Percentiles rank a stretch among this genome's conserved stretches.
These are phyloP conservation scores for Willisornis vidua DNA, from an alignment of 2,113 vertebrate species.

Conservation along the genomic window DNA sequence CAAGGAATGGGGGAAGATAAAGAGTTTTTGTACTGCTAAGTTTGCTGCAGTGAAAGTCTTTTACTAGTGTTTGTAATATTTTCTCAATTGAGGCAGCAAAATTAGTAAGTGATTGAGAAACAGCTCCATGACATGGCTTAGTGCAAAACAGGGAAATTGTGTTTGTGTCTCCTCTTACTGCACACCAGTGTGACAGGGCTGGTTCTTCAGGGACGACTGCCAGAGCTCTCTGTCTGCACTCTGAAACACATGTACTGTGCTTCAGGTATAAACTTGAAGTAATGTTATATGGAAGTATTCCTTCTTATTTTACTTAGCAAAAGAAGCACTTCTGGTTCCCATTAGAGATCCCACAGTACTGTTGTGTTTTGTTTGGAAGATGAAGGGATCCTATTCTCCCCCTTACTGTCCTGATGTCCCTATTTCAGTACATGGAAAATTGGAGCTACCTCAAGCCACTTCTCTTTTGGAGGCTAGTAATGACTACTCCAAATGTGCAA, in stretches of 20 bases:
- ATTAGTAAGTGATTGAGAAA: not conserved
- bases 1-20: not conserved
- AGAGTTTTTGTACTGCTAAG: not conserved
- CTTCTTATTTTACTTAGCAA: not conserved
- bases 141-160: not conserved
- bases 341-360: not conserved
- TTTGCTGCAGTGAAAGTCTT: not conserved
- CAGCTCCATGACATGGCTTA: not conserved
- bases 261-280: not conserved
- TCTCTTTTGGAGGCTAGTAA: slow-evolving; percentile 25
- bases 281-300: accelerated
- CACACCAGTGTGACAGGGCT: not conserved
- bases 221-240: not conserved
- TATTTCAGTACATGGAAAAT: slow-evolving; percentile 2
- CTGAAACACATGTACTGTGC: accelerated
- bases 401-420: not conserved
- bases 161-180: not conserved
- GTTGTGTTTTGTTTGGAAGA: not conserved
- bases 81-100: not conserved
- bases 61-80: not conserved
- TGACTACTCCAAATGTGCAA: slow-evolving; percentile 36
- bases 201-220: not conserved
- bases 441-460: slow-evolving; percentile 3
- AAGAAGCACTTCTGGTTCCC: not conserved
- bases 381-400: not conserved